A percentile compares a stretch with the other conserved stretches of the same genome.
Evolutionary conservation across 2,113 vertebrate species (phyloP).

Genomic region (Aplodontia rufa): DNA sequence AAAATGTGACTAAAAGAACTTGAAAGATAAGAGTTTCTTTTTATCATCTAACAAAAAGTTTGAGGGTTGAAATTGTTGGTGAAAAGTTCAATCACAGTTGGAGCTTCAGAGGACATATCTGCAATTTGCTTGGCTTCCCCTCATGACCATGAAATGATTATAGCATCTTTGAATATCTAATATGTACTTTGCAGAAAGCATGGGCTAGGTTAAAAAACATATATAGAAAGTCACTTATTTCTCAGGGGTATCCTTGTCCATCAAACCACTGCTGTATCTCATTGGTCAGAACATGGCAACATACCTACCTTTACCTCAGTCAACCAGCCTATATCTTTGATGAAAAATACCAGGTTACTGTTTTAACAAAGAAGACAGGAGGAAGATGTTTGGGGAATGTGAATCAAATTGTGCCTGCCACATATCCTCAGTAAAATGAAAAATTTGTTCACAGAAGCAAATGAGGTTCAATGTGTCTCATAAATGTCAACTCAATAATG

Average conservation of each 20-base stretch:
- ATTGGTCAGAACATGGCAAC: neutral
- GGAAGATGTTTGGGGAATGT: neutral
- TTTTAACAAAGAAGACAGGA: neutral
- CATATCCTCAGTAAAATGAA: neutral
- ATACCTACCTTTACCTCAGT: neutral
- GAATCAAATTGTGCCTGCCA: neutral
- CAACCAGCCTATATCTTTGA: neutral
- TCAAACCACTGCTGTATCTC: neutral
- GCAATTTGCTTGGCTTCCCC: neutral
- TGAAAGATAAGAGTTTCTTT: neutral
- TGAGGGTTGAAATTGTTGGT: neutral
- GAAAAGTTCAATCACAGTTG: neutral
- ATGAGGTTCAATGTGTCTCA: neutral
- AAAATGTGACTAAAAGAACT: neutral
- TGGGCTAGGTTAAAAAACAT: neutral
- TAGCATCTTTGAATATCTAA: neutral
- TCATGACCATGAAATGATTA: neutral
- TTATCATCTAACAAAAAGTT: neutral
- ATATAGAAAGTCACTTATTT: neutral
- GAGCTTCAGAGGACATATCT: neutral
- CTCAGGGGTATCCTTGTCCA: accelerated
- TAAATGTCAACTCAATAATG: neutral
- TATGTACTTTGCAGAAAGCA: neutral
- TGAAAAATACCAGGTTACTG: neutral
- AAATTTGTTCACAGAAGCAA: neutral